Evolutionary conservation across 1,140 invertebrate species (phyloP), one percentile per base, ranked within the genome.

Genomic region (Drosophila nannoptera): DNA sequence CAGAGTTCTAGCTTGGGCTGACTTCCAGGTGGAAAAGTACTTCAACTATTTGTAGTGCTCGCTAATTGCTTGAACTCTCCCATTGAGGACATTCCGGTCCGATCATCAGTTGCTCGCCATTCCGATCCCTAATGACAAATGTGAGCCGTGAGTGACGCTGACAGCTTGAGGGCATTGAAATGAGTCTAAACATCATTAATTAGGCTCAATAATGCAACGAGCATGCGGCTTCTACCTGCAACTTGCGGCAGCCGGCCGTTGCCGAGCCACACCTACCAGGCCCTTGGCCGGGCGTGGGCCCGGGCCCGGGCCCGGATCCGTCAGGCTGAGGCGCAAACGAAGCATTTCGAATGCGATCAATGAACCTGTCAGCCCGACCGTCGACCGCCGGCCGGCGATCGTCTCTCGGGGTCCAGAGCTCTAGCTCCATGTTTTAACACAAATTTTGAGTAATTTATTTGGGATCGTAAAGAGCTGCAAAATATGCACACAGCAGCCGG

Each of bases 311-410:
- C 65, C 52, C 45, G 43, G 53, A 40, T 43, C 11, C 22, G 55
- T 56, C n/a, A 42, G 29, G 31, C 42, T 16, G 12, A 35, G 16
- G 7, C 49, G 12, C 4, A 45, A 77, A 77, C 71, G 72, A 60
- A 68, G 70, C 77, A 74, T 80, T 84, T 84, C 81, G 52, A 84
- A 84, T 86, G 81, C 81, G 82, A 81, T 86, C 81, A 86, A 87
- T 83, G 78, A 87, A 87, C 76, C 71, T 80, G 77, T 73, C 58
- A 59, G 58, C 50, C 40, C 58, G 6, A 29, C 33, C 38, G 45
- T 49, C 54, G 53, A 50, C 59, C 61, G 35, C n/a, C n/a, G 33
- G n/a, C 29, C 56, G 42, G 36, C 55, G 46, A 53, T 63, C 60
- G 29, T 8, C 14, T 33, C 49, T 63, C 58, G 22, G 14, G 56